Evolutionary conservation across 2,888 invertebrate species (phyloP).

Genomic region (Oxyteleia sp.): DNA sequence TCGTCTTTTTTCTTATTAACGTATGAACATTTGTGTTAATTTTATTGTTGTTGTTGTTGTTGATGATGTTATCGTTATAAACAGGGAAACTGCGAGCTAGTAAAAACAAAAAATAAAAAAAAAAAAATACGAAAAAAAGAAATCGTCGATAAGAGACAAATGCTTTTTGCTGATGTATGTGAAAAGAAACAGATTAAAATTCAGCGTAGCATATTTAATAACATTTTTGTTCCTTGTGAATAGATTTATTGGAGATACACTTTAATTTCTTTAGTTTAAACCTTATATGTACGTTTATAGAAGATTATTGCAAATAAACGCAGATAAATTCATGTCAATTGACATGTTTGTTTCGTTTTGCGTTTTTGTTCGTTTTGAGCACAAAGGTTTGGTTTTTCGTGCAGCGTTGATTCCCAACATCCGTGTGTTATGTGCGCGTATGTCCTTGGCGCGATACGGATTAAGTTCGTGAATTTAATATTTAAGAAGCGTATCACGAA

Average conservation of each 20-base stretch:
- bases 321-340: constrained; percentile 63
- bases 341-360: constrained; percentile 17
- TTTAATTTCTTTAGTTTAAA: constrained; percentile 43
- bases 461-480: constrained; percentile 7
- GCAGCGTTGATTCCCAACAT: too few relatives aligned
- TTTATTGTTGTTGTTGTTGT: constrained; percentile 56
- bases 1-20: too few relatives aligned
- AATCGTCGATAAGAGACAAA: neutral
- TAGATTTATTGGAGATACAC: constrained; percentile 48
- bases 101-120: constrained; percentile 2
- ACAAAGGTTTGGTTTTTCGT: neutral
- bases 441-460: neutral
- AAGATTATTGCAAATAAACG: constrained; percentile 69
- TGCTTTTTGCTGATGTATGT: constrained; percentile 23
- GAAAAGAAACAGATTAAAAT: constrained; percentile 12
- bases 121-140: constrained; percentile 4
- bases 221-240: constrained; percentile 35
- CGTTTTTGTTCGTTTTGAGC: too few relatives aligned
- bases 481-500: constrained; percentile 12
- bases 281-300: constrained; percentile 61
- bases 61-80: constrained; percentile 52
- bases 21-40: constrained; percentile 35
- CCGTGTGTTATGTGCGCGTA: too few relatives aligned
- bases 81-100: constrained; percentile 22
- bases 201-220: constrained; percentile 27